Conservation (phyloP, 2,797 vertebrate species). For the Notolabrus celidotus region DNA sequence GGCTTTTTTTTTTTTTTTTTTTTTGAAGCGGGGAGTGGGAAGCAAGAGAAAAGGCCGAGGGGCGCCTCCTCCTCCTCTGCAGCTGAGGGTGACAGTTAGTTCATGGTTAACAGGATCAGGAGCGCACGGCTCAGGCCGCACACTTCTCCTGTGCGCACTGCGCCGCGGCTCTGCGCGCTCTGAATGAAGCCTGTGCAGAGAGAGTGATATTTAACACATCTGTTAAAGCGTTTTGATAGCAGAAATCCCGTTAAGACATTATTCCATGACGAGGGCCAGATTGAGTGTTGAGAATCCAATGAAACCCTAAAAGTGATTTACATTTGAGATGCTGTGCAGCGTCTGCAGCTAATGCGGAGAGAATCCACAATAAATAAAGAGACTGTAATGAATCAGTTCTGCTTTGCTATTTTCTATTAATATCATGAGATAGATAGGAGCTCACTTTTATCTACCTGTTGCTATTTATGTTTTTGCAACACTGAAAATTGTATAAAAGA, state of each 20-base stretch:
- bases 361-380: slow-evolving; percentile 5
- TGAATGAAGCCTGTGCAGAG: slow-evolving; percentile 87
- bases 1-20: slow-evolving; percentile 74
- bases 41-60: slow-evolving; percentile 71
- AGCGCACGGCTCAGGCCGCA: slow-evolving; percentile 85
- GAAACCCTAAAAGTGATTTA: slow-evolving; percentile 77
- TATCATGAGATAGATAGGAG: neutral
- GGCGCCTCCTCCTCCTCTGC: slow-evolving; percentile 83
- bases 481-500: slow-evolving; percentile 39
- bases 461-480: neutral
- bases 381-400: neutral
- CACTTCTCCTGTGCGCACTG: slow-evolving; percentile 88
- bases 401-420: neutral
- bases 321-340: slow-evolving; percentile 63
- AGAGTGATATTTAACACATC: slow-evolving; percentile 96
- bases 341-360: slow-evolving; percentile 12
- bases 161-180: slow-evolving; percentile 79
- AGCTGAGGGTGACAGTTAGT: slow-evolving; percentile 99
- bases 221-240: slow-evolving; percentile 90
- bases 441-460: neutral
- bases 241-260: slow-evolving; percentile 87
- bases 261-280: slow-evolving; percentile 86
- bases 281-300: slow-evolving; percentile 84
- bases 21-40: slow-evolving; percentile 87
- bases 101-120: slow-evolving; percentile 99